phyloP scores from a whole-genome alignment of 1,140 invertebrate species.

The Drosophila tani region DNA sequence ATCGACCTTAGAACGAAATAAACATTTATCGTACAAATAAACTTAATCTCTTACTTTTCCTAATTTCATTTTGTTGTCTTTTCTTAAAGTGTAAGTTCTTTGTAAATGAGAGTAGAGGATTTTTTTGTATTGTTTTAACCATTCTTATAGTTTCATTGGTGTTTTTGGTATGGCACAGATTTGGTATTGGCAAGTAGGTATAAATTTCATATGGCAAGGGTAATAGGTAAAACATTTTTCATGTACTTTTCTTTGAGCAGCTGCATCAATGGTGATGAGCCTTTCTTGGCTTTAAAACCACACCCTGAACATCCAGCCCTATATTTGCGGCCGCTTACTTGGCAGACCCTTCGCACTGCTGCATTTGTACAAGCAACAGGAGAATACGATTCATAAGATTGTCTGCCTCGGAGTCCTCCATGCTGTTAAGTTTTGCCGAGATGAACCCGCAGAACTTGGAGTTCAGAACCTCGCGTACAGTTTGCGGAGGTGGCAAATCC shows the following conservation, averaged over 20 bases:
- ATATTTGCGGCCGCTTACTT: slow-evolving; percentile 33
- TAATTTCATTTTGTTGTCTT: slow-evolving; percentile 35
- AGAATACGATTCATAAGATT: slow-evolving; percentile 84
- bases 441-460: slow-evolving; percentile 83
- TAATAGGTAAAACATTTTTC: slow-evolving; percentile 38
- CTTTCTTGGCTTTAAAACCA: slow-evolving; percentile 29
- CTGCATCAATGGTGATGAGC: slow-evolving; percentile 61
- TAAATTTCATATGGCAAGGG: slow-evolving; percentile 51
- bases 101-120: slow-evolving; percentile 15
- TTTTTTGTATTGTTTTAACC: slow-evolving; percentile 26
- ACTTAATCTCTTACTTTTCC: slow-evolving; percentile 56
- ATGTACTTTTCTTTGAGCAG: slow-evolving; percentile 52
- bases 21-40: slow-evolving; percentile 58
- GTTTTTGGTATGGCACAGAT: slow-evolving; percentile 80
- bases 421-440: slow-evolving; percentile 81
- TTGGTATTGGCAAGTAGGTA: slow-evolving; percentile 64
- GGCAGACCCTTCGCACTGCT: slow-evolving; percentile 56
- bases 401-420: slow-evolving; percentile 82
- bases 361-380: slow-evolving; percentile 77
- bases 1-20: slow-evolving; percentile 66
- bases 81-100: slow-evolving; percentile 22
- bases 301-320: neutral
- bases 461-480: slow-evolving; percentile 80
- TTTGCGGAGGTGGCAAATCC: slow-evolving; percentile 75
- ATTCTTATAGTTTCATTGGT: slow-evolving; percentile 40